Percentiles rank a stretch among this genome's conserved stretches.
Conservation (phyloP, 2,113 vertebrate genomes). For the Sinosuthora webbiana region DNA sequence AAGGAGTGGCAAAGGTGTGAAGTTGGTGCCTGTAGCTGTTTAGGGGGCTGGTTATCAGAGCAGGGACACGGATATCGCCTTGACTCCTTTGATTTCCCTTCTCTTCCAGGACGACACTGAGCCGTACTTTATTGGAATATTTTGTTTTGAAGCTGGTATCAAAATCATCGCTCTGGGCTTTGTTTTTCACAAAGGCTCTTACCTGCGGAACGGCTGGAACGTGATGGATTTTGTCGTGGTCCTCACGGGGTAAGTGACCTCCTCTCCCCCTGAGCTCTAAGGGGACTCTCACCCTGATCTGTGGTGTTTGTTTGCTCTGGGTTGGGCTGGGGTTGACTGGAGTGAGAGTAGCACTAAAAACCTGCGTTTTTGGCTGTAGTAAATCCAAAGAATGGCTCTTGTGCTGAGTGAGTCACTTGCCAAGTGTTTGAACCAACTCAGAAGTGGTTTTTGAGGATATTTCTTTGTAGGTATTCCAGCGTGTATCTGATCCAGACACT, state of each 20-base stretch:
- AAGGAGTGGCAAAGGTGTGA: neutral
- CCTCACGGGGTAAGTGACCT: slow-evolving; percentile 89
- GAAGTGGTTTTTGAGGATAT: neutral
- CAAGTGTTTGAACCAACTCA: neutral
- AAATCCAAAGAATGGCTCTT: neutral
- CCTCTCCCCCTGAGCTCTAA: neutral
- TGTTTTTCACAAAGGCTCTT: slow-evolving; percentile 93
- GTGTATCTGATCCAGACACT: neutral
- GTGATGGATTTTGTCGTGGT: slow-evolving; percentile 99
- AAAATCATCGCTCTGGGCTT: slow-evolving; percentile 98
- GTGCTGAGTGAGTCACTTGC: neutral
- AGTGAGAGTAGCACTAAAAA: neutral
- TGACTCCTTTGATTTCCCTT: neutral
- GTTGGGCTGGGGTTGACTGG: neutral
- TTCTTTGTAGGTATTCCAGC: neutral
- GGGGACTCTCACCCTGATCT: neutral
- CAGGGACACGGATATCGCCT: neutral
- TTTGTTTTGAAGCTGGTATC: slow-evolving; percentile 98
- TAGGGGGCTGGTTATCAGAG: neutral
- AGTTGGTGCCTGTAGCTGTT: neutral
- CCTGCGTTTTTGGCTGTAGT: neutral
- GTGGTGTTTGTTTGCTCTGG: neutral
- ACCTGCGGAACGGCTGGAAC: slow-evolving; percentile 97
- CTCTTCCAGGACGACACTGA: slow-evolving; percentile 90
- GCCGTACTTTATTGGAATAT: slow-evolving; percentile 99